Base-by-base conservation (phyloP, 2,797 vertebrate genomes). In the Microhierax caerulescens region DNA sequence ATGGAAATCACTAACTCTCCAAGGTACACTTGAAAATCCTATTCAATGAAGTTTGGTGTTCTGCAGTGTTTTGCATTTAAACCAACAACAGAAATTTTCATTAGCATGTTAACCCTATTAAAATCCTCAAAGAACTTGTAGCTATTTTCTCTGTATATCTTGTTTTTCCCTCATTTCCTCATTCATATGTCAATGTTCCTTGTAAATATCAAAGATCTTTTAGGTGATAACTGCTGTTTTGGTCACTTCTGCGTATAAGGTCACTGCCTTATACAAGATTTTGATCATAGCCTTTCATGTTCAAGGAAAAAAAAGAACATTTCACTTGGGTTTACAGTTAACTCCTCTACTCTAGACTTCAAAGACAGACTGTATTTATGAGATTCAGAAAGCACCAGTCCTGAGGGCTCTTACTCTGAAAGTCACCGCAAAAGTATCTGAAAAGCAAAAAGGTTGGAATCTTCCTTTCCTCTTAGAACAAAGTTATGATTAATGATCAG, bases 401-500 rank as follows among this genome's bases (percentile, higher is more conserved):
- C 94, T 72, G 45, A 91, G 91, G 90, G 73, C 73, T 88, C 64
- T 50, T 59, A 77, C 69, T 43, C 57, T 94, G 50, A 90, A 92
- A 92, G 88, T 48, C 68, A 83, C 50, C 43, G 51, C 56, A 70
- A 51, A 95, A 92, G 25, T 45, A 73, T 78, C 83, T 59, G 50
- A 85, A 89, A 93, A 87, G 39, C 28, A 75, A 63, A 34, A 87
- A 67, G 37, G 59, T 36, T 76, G 51, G 67, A 85, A 67, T 74
- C 74, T 82, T 85, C 51, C 36, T 34, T 76, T 81, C 59, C 28
- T 59, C 48, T 39, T 53, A 21, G 48, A 96, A 92, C 63, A 75
- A 87, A 87, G 86, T 85, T 92, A 48, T 50, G 34, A 70, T 95
- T 97, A 88, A 82, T 88, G 34, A 79, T 32, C 56, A 97, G 50